Base-by-base conservation (phyloP, 2,797 vertebrate genomes). In the Tamandua tetradactyla region DNA sequence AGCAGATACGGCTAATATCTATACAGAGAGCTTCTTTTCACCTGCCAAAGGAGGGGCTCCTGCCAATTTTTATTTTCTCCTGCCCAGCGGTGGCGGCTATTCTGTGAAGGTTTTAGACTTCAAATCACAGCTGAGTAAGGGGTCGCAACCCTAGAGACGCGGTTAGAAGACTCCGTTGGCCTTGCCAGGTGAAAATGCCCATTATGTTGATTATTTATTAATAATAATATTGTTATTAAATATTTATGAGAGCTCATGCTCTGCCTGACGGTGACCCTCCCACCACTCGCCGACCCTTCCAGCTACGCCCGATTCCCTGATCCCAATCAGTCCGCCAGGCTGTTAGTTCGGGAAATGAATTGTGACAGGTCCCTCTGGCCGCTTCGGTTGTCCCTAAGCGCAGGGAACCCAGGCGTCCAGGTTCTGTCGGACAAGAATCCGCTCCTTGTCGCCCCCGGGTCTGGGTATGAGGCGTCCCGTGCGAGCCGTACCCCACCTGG, bases 221-320 rank as follows among this genome's bases (percentile, higher is more conserved):
- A 95, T 97, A 97, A 94, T 97, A 94, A 96, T 95, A 94, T 40
- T 42, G 74, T 78, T 93, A 96, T 95, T 97, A 93, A 96, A 97
- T 97, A 97, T 97, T 97, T 97, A 97, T 97, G 95, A 97, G 92
- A 55, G 92, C 84, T 90, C 92, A 25, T 40, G 87, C 69, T 85
- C 86, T 42, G 87, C 59, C 93, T 44, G 2, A 83, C 25, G 75
- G 57, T 5, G 91, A 84, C 64, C 74, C 79, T 92, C 93, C 74
- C 79, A 90, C 61, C 87, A 94, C 59, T 17, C 23, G 52, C 47
- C 55, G 52, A 82, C 47, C 71, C 76, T 82, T 57, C 68, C 91
- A 90, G 87, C 84, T 15, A 52, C 69, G 30, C 64, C 25, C 49
- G 18, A 78, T 84, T 76, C 59, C 93, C 80, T 55, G 47, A 72